These are phyloP conservation scores for Hyposoter dolosus DNA, from an alignment of 2,888 invertebrate species.

Conservation along the genomic window DNA sequence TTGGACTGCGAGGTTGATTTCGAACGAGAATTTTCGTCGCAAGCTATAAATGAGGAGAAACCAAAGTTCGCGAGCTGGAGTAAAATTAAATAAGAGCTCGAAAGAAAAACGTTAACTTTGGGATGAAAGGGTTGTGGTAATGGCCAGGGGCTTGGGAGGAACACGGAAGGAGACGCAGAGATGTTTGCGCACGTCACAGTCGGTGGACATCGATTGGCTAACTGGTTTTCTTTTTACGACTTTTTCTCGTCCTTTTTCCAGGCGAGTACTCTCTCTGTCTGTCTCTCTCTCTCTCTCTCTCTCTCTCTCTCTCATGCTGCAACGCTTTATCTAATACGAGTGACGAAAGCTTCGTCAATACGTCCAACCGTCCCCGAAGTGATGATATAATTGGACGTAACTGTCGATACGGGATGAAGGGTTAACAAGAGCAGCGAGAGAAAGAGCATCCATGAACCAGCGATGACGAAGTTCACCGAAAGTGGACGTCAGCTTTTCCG, in stretches of 20 bases:
- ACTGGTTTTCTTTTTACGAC: constrained; percentile 12
- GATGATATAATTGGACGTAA: constrained; percentile 70
- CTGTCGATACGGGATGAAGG: constrained; percentile 61
- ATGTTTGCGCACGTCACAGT: constrained; percentile 36
- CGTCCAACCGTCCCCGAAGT: constrained; percentile 60
- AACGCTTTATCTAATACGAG: constrained; percentile 63
- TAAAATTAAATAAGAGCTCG: neutral
- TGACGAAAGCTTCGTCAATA: constrained; percentile 61
- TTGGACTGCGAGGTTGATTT: neutral
- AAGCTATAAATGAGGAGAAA: constrained; percentile 3
- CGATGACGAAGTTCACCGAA: constrained; percentile 34
- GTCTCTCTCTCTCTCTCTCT: neutral
- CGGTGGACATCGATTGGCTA: constrained; percentile 42
- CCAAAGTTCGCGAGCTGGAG: neutral
- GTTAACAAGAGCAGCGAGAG: constrained; percentile 13
- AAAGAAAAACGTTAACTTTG: constrained; percentile 3
- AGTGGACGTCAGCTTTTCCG: constrained; percentile 52
- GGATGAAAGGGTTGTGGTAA: neutral
- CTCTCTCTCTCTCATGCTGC: constrained; percentile 6
- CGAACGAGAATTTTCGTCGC: neutral
- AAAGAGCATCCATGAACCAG: constrained; percentile 35
- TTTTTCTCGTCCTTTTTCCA: constrained; percentile 19
- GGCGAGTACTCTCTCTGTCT: neutral
- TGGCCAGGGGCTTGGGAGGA: neutral
- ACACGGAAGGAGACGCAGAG: constrained; percentile 33